Conservation (phyloP, 2,888 invertebrate species). For the Nysson spinosus region DNA sequence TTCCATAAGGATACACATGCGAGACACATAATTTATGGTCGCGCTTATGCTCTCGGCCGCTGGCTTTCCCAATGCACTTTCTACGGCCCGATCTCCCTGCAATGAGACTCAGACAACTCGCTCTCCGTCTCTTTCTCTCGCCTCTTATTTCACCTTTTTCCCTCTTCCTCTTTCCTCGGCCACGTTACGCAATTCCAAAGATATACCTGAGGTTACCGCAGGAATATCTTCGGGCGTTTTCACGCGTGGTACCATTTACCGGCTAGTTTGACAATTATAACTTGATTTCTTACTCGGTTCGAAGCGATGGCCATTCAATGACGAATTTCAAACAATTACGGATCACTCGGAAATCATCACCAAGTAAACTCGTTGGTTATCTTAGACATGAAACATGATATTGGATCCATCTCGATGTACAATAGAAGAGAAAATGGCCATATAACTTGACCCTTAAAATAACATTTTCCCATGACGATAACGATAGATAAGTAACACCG, state of each 20-base stretch:
- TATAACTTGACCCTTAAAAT: no score
- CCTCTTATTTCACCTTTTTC: constrained; percentile 28
- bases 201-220: constrained; percentile 61
- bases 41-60: constrained; percentile 65
- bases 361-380: no score
- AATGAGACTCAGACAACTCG: constrained; percentile 24
- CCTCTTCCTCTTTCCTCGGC: constrained; percentile 18
- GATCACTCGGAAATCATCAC: no score
- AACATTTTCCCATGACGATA: no score
- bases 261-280: constrained; percentile 33
- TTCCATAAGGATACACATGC: constrained; percentile 34
- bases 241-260: constrained; percentile 47
- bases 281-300: neutral
- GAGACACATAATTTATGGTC: constrained; percentile 71
- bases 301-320: no score
- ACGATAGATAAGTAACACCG: no score
- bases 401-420: no score
- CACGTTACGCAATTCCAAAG: constrained; percentile 61
- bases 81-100: constrained; percentile 67
- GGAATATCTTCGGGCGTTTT: constrained; percentile 55
- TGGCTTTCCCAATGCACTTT: constrained; percentile 76
- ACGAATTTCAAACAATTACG: no score
- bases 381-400: no score
- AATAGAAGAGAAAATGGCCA: no score
- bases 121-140: constrained; percentile 33